Base-by-base conservation (phyloP, 1,140 invertebrate species). In the Cotesia typhae region DNA sequence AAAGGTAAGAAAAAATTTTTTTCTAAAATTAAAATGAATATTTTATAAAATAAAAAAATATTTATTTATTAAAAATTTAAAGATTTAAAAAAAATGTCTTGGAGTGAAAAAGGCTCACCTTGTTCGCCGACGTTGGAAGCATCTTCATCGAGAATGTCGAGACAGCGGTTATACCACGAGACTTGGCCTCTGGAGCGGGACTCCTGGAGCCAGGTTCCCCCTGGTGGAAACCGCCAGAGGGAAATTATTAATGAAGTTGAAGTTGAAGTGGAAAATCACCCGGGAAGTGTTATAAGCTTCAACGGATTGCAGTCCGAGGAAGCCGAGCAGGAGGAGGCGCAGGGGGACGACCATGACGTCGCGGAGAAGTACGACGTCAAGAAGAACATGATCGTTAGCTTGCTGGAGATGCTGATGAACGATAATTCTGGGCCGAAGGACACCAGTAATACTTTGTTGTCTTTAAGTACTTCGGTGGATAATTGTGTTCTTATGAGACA, bases 401-500 rank as follows among this genome's bases (percentile, higher is more conserved):
- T 70, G 17, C 64, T 73, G 17, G 66, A 63, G 6, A 73, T 73
- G 70, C 14, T 76, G 9, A 65, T 67, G 20, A 65, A 65, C 52
- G 52, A 76, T 68, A 57, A 57, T 63, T 35, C 47, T n/a, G 94
- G 95, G 75, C 92, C 93, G 66, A 92, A 95, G 37, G 95, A 97
- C 81, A 94, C 97, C 90, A 94, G 94, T 67, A 90, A 92, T 14
- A 94, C 93, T 4, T 87, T 99, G 10, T 87, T 98, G 36, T 94
- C 95, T 12, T 95, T 99, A 90, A 97, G 95, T 69, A 92, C 90
- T 61, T 96, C 95, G 12, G 91, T 93, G 4, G 96, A 98, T 80
- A 97, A 93, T 78, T 98, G 96, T 84, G 89, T 94, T 36, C 95
- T 95, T 3, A 94, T 98, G 92, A 87, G 96, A 70, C 95, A 96